Evolutionary conservation across 2,888 invertebrate genomes (phyloP).

Genomic region (Nasonia oneida): DNA sequence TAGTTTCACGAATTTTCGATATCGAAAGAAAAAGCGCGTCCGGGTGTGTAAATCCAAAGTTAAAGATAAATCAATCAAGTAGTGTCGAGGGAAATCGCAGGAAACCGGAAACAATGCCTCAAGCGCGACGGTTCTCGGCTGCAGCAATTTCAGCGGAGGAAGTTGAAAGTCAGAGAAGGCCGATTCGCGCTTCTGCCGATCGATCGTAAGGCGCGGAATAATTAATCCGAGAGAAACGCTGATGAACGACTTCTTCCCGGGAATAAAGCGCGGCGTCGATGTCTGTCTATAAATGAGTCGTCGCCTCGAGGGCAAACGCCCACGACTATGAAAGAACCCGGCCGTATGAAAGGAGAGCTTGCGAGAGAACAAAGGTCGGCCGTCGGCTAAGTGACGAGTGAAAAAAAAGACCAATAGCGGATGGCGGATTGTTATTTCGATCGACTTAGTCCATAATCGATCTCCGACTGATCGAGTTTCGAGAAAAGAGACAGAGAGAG

Average conservation of each 20-base stretch:
- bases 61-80: conserved; percentile 1
- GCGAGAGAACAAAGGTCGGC: background rate
- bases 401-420: background rate
- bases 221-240: background rate
- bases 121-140: background rate
- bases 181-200: background rate
- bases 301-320: background rate
- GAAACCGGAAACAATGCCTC: background rate
- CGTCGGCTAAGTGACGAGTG: background rate
- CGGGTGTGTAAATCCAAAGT: background rate
- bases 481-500: no score
- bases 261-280: background rate
- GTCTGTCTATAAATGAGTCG: background rate
- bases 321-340: background rate
- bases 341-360: no score
- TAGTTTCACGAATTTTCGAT: no score
- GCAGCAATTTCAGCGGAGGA: background rate
- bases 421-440: no score
- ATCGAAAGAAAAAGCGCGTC: no score
- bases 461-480: background rate
- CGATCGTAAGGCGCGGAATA: background rate
- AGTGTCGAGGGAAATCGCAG: background rate
- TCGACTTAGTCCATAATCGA: background rate
- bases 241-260: background rate
- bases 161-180: background rate